phyloP scores from a whole-genome alignment of 2,888 invertebrate species.

The Caenorhabditis sinica region DNA sequence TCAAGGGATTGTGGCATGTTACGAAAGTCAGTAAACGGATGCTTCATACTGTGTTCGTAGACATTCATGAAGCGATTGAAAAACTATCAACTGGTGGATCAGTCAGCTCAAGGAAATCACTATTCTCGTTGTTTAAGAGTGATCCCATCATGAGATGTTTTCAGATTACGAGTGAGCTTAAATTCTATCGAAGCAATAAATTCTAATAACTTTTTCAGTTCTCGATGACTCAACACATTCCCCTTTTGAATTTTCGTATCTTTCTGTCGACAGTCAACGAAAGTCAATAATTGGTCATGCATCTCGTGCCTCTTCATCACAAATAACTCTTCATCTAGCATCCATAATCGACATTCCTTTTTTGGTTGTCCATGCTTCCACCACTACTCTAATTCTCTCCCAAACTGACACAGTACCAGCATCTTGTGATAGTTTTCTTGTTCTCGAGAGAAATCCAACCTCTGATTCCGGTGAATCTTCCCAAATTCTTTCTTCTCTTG shows the following conservation, averaged over 20 bases:
- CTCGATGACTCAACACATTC: conserved; percentile 50
- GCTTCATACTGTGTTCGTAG: conserved; percentile 42
- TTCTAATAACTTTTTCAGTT: too few species aligned
- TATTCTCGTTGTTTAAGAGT: conserved; percentile 50
- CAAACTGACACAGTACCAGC: conserved; percentile 65
- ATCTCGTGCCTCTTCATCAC: conserved; percentile 41
- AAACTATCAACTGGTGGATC: conserved; percentile 50
- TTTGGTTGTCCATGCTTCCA: conserved; percentile 16
- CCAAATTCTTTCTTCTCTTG: conserved; percentile 29
- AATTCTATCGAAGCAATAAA: too few species aligned
- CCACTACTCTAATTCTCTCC: conserved; percentile 43
- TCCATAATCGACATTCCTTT: conserved; percentile 53
- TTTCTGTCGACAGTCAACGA: conserved; percentile 36
- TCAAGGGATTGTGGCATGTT: conserved; percentile 59
- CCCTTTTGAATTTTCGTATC: conserved; percentile 59
- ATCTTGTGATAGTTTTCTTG: conserved; percentile 57
- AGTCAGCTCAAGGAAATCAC: conserved; percentile 54
- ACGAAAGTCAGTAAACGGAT: conserved; percentile 58
- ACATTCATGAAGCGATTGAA: conserved; percentile 59
- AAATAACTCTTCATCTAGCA: conserved; percentile 54
- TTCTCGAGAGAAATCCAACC: conserved; percentile 44
- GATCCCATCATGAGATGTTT: conserved; percentile 58
- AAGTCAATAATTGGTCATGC: conserved; percentile 59
- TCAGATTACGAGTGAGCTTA: conserved; percentile 51
- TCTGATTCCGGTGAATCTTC: conserved; percentile 15